A percentile compares a stretch with the other conserved stretches of the same genome.
Evolutionary conservation across 2,797 vertebrate species (phyloP).

Genomic region (Chaunax sp.): DNA sequence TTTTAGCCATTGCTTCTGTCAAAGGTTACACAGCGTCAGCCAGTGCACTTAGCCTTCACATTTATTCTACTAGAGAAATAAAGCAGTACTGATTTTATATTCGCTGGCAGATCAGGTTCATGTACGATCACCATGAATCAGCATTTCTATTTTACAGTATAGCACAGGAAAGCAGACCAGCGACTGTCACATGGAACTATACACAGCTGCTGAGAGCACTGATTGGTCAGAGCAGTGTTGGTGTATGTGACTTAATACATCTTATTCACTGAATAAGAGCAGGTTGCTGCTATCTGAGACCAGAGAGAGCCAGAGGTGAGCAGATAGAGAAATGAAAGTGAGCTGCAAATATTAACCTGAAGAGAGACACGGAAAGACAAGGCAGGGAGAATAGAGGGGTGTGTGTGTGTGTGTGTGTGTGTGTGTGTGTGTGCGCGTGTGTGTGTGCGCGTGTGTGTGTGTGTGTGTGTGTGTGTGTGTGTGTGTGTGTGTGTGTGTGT

Average conservation of each 20-base stretch:
- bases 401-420: background rate
- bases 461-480: background rate
- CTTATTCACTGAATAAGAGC: conserved; percentile 16
- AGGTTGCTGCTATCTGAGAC: conserved; percentile 12
- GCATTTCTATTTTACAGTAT: conserved; percentile 4
- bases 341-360: conserved; percentile 56
- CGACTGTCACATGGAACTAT: background rate
- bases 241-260: conserved; percentile 8
- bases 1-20: conserved; percentile 17
- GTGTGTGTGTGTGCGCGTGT: background rate
- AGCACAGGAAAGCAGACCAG: background rate
- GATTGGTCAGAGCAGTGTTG: conserved; percentile 4
- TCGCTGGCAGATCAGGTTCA: background rate
- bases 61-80: conserved; percentile 5
- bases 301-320: conserved; percentile 42
- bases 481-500: background rate
- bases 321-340: conserved; percentile 37
- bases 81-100: conserved; percentile 10
- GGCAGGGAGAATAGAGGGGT: background rate
- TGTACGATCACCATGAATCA: background rate
- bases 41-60: conserved; percentile 7
- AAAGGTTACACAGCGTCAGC: background rate
- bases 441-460: background rate
- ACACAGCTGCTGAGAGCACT: conserved; percentile 17
- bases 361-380: no score